These are phyloP conservation scores for Petaurus breviceps DNA, from an alignment of 2,113 vertebrate genomes.

Conservation along the genomic window DNA sequence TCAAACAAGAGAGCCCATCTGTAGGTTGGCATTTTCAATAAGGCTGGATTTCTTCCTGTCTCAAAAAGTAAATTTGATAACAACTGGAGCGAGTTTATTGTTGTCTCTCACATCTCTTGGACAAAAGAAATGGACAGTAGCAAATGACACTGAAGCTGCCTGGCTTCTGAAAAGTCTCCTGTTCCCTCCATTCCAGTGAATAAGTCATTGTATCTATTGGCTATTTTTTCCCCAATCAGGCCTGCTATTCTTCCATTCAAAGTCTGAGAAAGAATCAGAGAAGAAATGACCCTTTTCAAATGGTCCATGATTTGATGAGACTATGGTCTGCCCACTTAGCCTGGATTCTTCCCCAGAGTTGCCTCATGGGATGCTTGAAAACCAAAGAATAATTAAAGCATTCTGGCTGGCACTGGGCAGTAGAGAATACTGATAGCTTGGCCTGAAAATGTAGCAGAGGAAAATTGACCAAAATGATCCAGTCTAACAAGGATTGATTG, in stretches of 20 bases:
- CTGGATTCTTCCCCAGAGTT: conserved; percentile 23
- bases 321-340: neutral
- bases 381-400: conserved; percentile 54
- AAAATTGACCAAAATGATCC: neutral
- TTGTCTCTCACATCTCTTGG: neutral
- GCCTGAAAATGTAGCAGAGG: neutral
- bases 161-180: neutral
- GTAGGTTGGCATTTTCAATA: conserved; percentile 24
- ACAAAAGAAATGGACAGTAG: conserved; percentile 35
- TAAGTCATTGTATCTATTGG: neutral
- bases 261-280: neutral
- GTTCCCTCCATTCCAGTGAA: conserved; percentile 13
- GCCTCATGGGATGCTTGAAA: conserved; percentile 9
- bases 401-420: neutral
- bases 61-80: conserved; percentile 42
- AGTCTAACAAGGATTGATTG: neutral
- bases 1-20: conserved; percentile 27
- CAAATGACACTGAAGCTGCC: conserved; percentile 20
- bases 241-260: conserved; percentile 2
- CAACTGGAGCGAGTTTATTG: neutral
- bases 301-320: conserved; percentile 4
- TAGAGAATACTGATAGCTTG: neutral
- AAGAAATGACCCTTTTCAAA: conserved; percentile 34
- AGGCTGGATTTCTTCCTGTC: neutral
- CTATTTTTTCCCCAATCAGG: neutral